phyloP scores from a whole-genome alignment of 2,113 vertebrate genomes.

The Corydoras sp. region DNA sequence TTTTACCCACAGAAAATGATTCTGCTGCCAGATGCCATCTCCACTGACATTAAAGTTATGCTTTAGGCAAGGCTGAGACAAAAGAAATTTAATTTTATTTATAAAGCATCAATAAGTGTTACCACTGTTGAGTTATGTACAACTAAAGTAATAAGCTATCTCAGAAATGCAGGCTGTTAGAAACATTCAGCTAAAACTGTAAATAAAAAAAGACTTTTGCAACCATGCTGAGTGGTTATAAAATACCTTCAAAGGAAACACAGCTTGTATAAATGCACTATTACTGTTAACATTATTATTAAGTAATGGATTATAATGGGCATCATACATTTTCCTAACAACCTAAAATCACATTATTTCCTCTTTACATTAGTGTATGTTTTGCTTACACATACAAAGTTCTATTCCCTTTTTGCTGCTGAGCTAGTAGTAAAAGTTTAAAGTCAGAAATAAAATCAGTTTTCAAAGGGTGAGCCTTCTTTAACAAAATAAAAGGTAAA shows the following conservation, averaged over 20 bases:
- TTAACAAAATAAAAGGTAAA: neutral
- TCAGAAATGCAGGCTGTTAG: constrained; percentile 11
- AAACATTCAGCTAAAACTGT: constrained; percentile 1
- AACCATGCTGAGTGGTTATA: neutral
- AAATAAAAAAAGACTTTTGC: neutral
- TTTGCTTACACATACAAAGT: constrained; percentile 6
- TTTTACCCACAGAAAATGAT: constrained; percentile 7
- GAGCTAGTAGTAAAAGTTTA: no score
- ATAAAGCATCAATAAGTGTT: constrained; percentile 9
- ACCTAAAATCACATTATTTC: neutral
- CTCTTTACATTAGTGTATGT: neutral
- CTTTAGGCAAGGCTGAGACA: constrained; percentile 25
- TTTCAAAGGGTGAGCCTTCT: no score
- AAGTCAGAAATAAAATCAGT: no score
- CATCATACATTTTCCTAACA: neutral
- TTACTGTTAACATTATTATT: neutral
- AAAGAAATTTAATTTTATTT: constrained; percentile 21
- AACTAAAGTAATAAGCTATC: neutral
- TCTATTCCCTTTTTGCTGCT: no score
- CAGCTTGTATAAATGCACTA: neutral
- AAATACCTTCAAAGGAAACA: neutral
- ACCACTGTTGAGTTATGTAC: constrained; percentile 18
- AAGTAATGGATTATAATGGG: neutral
- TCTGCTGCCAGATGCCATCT: constrained; percentile 25
- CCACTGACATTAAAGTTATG: constrained; percentile 25